Conservation (phyloP, 2,888 invertebrate genomes). For the Amblyjoppa proteus region DNA sequence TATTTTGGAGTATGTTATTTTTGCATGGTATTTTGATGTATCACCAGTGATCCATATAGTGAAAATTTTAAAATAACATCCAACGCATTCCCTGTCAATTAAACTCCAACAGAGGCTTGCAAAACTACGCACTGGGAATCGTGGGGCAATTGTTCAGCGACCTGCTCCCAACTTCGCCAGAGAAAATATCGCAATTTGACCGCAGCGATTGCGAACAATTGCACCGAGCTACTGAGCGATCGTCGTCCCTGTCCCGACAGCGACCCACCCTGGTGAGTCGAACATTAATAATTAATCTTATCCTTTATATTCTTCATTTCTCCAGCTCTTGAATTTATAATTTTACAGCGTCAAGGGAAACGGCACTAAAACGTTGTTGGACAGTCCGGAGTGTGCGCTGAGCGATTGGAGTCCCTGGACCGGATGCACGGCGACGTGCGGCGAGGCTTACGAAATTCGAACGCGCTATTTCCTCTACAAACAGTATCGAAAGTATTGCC, state of each 20-base stretch:
- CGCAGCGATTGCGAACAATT: slow-evolving; percentile 89
- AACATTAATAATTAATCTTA: not conserved
- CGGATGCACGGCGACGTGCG: slow-evolving; percentile 94
- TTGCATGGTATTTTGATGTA: not conserved
- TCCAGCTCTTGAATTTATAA: not conserved
- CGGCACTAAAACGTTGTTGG: slow-evolving; percentile 55
- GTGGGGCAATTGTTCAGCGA: slow-evolving; percentile 94
- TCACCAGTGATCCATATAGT: not conserved
- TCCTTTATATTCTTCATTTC: not conserved
- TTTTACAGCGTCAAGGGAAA: slow-evolving; percentile 60
- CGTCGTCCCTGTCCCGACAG: slow-evolving; percentile 74
- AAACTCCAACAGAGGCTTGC: slow-evolving; percentile 90
- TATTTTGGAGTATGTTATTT: not conserved
- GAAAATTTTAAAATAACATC: not conserved
- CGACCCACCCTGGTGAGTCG: slow-evolving; percentile 78
- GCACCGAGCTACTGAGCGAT: slow-evolving; percentile 74
- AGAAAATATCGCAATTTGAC: slow-evolving; percentile 87
- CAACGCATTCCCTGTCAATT: not conserved
- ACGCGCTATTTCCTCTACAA: slow-evolving; percentile 89
- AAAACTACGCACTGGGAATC: slow-evolving; percentile 90
- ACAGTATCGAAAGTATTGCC: slow-evolving; percentile 79
- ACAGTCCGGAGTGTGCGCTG: slow-evolving; percentile 88
- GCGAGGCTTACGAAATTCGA: slow-evolving; percentile 93
- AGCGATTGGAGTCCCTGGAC: slow-evolving; percentile 92
- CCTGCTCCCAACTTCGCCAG: slow-evolving; percentile 94